phyloP scores from a whole-genome alignment of 1,140 invertebrate species.

The Caenorhabditis latens region DNA sequence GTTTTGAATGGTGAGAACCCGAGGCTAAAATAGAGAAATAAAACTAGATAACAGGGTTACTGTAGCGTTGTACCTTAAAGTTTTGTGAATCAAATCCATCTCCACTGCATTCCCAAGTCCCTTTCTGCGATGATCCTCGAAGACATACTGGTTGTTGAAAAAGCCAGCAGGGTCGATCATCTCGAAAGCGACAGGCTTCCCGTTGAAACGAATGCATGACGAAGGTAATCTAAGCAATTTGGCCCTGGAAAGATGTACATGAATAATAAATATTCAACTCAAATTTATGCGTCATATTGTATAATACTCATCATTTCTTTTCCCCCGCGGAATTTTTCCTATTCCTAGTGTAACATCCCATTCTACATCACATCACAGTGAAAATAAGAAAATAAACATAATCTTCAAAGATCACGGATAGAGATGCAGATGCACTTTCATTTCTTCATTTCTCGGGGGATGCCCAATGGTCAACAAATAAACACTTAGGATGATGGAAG shows the following conservation, averaged over 20 bases:
- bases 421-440: conserved; percentile 2
- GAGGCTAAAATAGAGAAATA: conserved; percentile 18
- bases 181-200: conserved; percentile 63
- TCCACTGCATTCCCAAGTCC: conserved; percentile 67
- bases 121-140: conserved; percentile 60
- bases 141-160: conserved; percentile 64
- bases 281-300: background rate
- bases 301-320: background rate
- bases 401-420: conserved; percentile 31
- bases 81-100: conserved; percentile 60
- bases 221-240: conserved; percentile 60
- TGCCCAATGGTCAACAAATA: background rate
- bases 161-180: conserved; percentile 64
- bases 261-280: conserved; percentile 11
- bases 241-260: conserved; percentile 19
- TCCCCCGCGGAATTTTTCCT: background rate
- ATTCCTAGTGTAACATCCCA: background rate
- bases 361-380: background rate
- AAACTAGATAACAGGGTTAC: background rate
- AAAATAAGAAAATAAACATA: background rate
- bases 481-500: background rate
- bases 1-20: conserved; percentile 62
- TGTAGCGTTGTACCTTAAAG: conserved; percentile 13
- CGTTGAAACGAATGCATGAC: conserved; percentile 49
- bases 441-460: background rate